Evolutionary conservation across 2,113 vertebrate species (phyloP).

Genomic region (Arizona elegans): DNA sequence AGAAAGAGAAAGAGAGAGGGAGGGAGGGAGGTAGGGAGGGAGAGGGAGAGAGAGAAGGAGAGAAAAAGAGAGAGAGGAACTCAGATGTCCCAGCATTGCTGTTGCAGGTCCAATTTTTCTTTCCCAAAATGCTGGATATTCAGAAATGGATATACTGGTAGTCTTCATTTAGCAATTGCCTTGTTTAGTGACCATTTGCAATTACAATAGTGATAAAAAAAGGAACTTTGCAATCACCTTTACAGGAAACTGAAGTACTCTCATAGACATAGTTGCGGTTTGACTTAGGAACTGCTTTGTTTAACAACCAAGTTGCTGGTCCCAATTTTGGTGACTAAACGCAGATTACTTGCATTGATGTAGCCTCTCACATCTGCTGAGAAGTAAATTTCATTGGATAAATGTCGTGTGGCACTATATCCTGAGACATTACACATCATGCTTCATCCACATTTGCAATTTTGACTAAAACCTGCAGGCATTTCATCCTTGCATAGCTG

Average conservation of each 20-base stretch:
- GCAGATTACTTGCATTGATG: not conserved
- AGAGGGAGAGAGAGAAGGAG: not conserved
- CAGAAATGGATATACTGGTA: not conserved
- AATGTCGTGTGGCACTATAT: not conserved
- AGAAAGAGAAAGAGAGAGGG: not conserved
- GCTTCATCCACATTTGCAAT: constrained; percentile 2
- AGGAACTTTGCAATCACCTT: not conserved
- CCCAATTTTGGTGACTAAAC: not conserved
- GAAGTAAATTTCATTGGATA: not conserved
- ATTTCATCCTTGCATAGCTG: not conserved
- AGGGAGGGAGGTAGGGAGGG: not conserved
- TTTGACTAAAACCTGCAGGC: constrained; percentile 19
- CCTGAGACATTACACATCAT: not conserved
- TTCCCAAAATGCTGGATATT: not conserved
- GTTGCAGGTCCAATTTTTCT: not conserved
- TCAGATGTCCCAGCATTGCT: not conserved
- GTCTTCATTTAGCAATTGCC: not conserved
- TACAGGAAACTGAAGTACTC: not conserved
- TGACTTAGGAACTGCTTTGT: not conserved
- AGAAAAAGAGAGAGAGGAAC: not conserved
- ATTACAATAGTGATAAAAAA: not conserved
- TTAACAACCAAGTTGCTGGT: not conserved
- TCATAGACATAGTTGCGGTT: not conserved
- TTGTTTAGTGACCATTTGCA: not conserved
- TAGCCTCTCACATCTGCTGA: not conserved